Evolutionary conservation across 2,113 vertebrate species (phyloP), one percentile per base, ranked within the genome.

Genomic region (Monopterus albus): DNA sequence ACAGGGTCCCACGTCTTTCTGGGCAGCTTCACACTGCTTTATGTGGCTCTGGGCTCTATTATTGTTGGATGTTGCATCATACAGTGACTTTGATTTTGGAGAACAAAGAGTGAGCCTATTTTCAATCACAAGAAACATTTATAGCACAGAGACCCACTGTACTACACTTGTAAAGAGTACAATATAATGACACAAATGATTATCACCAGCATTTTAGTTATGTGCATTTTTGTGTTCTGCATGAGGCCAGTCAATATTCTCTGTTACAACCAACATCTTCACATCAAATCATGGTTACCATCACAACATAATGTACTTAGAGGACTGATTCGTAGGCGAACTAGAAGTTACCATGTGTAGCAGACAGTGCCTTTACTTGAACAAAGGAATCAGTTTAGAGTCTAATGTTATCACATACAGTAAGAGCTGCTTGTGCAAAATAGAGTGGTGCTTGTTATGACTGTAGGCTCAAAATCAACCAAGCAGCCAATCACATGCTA

Each of bases 71-170:
- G 45, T 52, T 40, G 57, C 33, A 18, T 83, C 72, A 57, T 55
- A 63, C 26, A 15, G 51, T 21, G 40, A 47, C 70, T 83, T 88
- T 83, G 70, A 75, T 79, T 82, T 35, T 20, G 25, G 39, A 70
- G 79, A 75, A 83, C 76, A 86, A 84, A 88, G 76, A 52, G 20
- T 29, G n/a, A 53, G 45, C 2, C 40, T 45, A 49, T 42, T 74
- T 66, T 57, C 39, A 36, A 18, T 56, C 50, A 20, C 11, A 25
- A 46, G 25, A 57, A 2, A 49, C 20, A 51, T 73, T 68, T 62
- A 73, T 56, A 15, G 71, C 67, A 28, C 26, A 35, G 28, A 45
- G 45, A 26, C 18, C 3, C 1, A 5, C 35, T 38, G 7, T 23
- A 49, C 11, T 29, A 45, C 36, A 60, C n/a, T n/a, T 13, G 26